A percentile compares a stretch with the other conserved stretches of the same genome.
Conservation (phyloP, 2,888 invertebrate species). For the Cosmia pyralina region DNA sequence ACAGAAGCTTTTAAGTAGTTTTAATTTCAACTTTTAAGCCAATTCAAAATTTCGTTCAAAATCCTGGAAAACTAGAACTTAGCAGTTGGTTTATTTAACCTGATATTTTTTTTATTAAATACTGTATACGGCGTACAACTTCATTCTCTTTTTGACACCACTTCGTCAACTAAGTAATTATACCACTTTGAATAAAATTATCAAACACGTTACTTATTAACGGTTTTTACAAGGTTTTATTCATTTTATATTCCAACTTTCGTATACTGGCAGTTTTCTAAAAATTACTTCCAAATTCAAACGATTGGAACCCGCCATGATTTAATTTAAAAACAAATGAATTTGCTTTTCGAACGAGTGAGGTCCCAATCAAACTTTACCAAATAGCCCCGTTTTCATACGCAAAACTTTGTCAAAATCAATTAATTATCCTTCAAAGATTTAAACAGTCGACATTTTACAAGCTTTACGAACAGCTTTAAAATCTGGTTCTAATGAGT, state of each 20-base stretch:
- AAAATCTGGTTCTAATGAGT: conserved; percentile 42
- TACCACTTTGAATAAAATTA: background rate
- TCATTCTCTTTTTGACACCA: background rate
- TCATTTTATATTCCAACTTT: background rate
- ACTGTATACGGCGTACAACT: background rate
- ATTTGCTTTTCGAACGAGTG: background rate
- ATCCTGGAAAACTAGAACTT: no score
- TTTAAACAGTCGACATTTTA: background rate
- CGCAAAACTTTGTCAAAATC: background rate
- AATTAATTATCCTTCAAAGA: background rate
- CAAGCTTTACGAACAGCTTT: conserved; percentile 12
- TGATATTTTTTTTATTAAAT: background rate
- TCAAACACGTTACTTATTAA: background rate
- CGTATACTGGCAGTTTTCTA: background rate
- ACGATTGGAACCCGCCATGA: background rate
- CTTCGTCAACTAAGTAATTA: background rate
- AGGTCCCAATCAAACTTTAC: background rate
- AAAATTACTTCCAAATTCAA: conserved; percentile 4
- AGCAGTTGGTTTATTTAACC: background rate
- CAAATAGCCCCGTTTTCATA: no score
- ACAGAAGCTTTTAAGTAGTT: conserved; percentile 3
- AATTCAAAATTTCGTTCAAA: background rate
- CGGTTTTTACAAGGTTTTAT: background rate
- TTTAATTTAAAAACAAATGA: conserved; percentile 7
- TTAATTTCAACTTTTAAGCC: background rate